Percentiles rank a stretch among this genome's conserved stretches.
Conservation (phyloP, 1,140 invertebrate species). For the Diorhabda elongata region DNA sequence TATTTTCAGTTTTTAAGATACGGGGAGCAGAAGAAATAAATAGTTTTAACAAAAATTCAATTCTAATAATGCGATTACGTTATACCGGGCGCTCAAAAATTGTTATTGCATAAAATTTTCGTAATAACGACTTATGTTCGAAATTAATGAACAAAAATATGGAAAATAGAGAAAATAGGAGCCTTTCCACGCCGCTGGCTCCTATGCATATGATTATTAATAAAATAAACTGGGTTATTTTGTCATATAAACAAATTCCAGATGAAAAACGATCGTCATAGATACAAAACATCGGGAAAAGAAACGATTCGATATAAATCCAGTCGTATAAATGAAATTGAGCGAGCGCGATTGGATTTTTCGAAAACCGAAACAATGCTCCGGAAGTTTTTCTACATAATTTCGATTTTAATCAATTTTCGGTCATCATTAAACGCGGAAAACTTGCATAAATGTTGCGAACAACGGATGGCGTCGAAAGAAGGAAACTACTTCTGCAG, state of each 20-base stretch:
- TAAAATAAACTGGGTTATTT: constrained; percentile 13
- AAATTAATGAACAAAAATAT: no score
- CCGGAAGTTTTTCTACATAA: no score
- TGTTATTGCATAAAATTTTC: no score
- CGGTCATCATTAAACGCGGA: not conserved
- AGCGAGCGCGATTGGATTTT: not conserved
- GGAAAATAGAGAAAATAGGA: no score
- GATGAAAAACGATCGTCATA: constrained; percentile 10
- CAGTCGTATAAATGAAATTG: not conserved
- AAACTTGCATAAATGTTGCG: not conserved
- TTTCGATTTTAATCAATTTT: no score
- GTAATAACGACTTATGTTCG: no score
- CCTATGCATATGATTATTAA: constrained; percentile 6
- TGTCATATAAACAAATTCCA: not conserved
- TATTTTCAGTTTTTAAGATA: no score
- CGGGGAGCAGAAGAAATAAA: no score
- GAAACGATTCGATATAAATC: not conserved
- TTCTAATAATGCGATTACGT: no score
- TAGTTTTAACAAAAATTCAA: no score
- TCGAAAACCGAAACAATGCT: not conserved
- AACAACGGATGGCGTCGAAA: not conserved
- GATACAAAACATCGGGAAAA: not conserved
- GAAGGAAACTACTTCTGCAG: not conserved
- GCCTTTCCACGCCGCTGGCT: not conserved
- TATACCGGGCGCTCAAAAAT: no score